These are phyloP conservation scores for Vireo griseus DNA, from an alignment of 2,797 vertebrate genomes.

Conservation along the genomic window DNA sequence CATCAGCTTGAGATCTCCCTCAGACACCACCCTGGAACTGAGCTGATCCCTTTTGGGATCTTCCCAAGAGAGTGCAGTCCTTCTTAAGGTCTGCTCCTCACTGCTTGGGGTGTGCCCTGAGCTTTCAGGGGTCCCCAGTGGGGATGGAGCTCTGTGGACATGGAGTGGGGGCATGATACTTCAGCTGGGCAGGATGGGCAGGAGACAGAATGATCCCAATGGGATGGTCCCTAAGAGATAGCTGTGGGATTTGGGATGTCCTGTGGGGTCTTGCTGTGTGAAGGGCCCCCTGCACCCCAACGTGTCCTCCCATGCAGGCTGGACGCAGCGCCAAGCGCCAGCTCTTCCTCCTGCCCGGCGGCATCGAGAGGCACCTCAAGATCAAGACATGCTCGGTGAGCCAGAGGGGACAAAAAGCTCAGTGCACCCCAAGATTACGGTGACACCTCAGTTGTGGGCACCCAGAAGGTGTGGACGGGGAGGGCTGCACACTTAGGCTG, in stretches of 20 bases:
- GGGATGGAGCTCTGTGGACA: fast-evolving
- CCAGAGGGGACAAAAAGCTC: neutral
- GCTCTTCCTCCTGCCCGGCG: conserved; percentile 91
- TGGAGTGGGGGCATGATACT: neutral
- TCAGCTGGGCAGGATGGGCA: neutral
- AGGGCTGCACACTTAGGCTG: neutral
- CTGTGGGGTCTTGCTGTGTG: neutral
- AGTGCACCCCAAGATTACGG: fast-evolving
- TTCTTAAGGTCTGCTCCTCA: neutral
- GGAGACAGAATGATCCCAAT: neutral
- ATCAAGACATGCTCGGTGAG: conserved; percentile 96
- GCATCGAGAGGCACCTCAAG: conserved; percentile 92
- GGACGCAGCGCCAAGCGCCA: conserved; percentile 96
- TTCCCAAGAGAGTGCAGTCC: neutral
- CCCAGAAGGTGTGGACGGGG: fast-evolving
- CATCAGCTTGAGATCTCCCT: neutral
- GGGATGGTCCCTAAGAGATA: neutral
- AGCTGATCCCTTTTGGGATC: neutral
- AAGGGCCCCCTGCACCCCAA: neutral
- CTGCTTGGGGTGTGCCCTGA: neutral
- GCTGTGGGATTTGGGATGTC: neutral
- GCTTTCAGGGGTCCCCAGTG: neutral
- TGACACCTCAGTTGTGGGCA: neutral
- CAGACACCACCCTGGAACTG: too few relatives aligned
- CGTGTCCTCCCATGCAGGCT: conserved; percentile 67